phyloP scores from a whole-genome alignment of 1,140 invertebrate genomes.

The Drosophila bipectinata region DNA sequence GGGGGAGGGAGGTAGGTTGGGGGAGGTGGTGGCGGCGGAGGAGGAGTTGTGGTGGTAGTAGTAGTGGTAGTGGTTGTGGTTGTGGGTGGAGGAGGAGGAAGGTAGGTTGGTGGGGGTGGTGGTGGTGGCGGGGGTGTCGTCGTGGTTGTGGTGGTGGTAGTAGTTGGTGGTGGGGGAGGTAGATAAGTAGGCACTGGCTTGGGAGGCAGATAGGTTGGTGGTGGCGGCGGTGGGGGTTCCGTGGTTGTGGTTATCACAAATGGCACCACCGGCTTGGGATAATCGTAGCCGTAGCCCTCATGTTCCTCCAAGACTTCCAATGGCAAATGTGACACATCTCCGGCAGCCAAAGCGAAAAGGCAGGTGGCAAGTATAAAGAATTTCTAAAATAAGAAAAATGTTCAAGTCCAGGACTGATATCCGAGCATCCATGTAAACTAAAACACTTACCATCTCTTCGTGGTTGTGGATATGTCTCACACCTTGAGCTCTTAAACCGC shows the following conservation, averaged over 20 bases:
- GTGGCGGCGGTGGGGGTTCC: conserved; percentile 50
- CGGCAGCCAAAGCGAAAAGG: conserved; percentile 56
- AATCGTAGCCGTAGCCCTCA: conserved; percentile 65
- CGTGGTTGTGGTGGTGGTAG: conserved; percentile 29
- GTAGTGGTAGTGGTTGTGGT: conserved; percentile 21
- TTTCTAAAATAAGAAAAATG: conserved; percentile 35
- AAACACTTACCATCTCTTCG: conserved; percentile 56
- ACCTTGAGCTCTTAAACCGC: conserved; percentile 70
- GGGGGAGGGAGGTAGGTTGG: conserved; percentile 33
- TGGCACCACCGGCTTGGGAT: conserved; percentile 63
- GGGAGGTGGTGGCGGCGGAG: conserved; percentile 16
- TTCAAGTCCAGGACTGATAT: not conserved
- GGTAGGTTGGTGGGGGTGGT: conserved; percentile 29
- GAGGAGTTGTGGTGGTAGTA: conserved; percentile 8
- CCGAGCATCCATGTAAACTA: not conserved
- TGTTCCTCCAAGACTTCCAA: conserved; percentile 48
- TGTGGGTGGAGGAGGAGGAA: conserved; percentile 30
- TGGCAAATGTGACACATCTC: conserved; percentile 74
- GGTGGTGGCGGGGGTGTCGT: conserved; percentile 36
- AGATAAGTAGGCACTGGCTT: conserved; percentile 53
- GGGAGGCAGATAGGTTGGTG: conserved; percentile 64
- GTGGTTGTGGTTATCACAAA: conserved; percentile 64
- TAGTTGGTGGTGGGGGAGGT: conserved; percentile 49
- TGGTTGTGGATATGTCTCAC: conserved; percentile 46
- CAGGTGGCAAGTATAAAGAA: conserved; percentile 52